Conservation (phyloP, 2,888 invertebrate species). For the Eupithecia abbreviata region DNA sequence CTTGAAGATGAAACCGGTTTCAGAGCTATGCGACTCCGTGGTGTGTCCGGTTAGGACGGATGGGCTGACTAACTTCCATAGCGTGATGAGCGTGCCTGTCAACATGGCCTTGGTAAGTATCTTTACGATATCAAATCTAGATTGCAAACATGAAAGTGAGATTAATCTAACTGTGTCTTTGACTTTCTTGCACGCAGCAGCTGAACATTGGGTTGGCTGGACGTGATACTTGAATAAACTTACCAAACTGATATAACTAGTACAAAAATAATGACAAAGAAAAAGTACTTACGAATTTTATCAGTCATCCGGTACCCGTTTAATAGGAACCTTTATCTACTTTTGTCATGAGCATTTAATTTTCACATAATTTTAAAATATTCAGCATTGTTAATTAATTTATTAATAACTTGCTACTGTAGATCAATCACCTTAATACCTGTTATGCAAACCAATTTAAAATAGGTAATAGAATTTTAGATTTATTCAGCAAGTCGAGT, state of each 20-base stretch:
- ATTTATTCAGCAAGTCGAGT: not conserved
- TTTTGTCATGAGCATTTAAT: not conserved
- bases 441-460: not conserved
- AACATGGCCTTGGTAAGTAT: constrained; percentile 67
- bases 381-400: not conserved
- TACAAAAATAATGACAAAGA: not conserved
- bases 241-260: not conserved
- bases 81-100: constrained; percentile 69
- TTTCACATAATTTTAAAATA: not conserved
- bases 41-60: constrained; percentile 65
- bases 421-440: not conserved
- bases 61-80: constrained; percentile 61
- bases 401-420: not conserved
- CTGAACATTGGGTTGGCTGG: not conserved
- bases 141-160: not conserved
- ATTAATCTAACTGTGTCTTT: not conserved
- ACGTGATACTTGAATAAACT: not conserved
- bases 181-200: not conserved
- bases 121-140: not conserved
- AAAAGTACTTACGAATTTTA: not conserved
- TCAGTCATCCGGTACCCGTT: not conserved
- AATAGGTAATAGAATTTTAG: not conserved
- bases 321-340: not conserved
- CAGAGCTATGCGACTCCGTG: constrained; percentile 66
- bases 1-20: constrained; percentile 28